Conservation (phyloP, 2,888 invertebrate genomes). For the Andricus curvator region DNA sequence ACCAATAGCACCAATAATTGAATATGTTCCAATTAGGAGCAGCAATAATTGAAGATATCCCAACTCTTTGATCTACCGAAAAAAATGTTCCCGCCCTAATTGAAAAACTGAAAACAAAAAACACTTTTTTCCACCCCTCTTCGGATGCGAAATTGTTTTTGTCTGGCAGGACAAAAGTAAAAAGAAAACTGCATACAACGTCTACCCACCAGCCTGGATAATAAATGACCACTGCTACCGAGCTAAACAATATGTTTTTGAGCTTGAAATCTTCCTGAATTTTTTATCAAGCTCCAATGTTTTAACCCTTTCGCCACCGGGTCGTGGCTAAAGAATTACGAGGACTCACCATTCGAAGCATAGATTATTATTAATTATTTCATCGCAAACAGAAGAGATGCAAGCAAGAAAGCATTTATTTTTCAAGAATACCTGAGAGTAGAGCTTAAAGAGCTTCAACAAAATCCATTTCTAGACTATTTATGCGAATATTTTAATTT, state of each 20-base stretch:
- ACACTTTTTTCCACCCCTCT: too few species aligned
- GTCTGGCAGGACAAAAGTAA: slow-evolving; percentile 42
- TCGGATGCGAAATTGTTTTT: slow-evolving; percentile 45
- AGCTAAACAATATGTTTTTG: slow-evolving; percentile 72
- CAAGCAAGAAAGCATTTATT: background rate
- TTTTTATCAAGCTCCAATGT: slow-evolving; percentile 69
- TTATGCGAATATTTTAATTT: too few species aligned
- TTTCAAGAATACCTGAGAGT: background rate
- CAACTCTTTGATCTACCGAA: too few species aligned
- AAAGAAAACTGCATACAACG: slow-evolving; percentile 46
- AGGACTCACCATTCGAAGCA: slow-evolving; percentile 38
- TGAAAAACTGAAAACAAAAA: too few species aligned
- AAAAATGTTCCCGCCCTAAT: too few species aligned
- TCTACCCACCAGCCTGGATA: slow-evolving; percentile 68
- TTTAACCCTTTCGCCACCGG: slow-evolving; percentile 67
- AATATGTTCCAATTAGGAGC: too few species aligned
- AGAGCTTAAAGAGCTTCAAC: background rate
- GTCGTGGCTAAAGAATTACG: slow-evolving; percentile 52
- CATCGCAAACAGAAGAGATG: background rate
- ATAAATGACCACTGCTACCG: slow-evolving; percentile 68
- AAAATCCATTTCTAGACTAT: too few species aligned
- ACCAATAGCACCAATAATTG: too few species aligned
- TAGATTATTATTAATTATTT: slow-evolving; percentile 37
- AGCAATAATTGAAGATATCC: too few species aligned
- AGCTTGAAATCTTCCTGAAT: slow-evolving; percentile 72